Base-by-base conservation (phyloP, 2,888 invertebrate species). In the Sminthurinus aureus region DNA sequence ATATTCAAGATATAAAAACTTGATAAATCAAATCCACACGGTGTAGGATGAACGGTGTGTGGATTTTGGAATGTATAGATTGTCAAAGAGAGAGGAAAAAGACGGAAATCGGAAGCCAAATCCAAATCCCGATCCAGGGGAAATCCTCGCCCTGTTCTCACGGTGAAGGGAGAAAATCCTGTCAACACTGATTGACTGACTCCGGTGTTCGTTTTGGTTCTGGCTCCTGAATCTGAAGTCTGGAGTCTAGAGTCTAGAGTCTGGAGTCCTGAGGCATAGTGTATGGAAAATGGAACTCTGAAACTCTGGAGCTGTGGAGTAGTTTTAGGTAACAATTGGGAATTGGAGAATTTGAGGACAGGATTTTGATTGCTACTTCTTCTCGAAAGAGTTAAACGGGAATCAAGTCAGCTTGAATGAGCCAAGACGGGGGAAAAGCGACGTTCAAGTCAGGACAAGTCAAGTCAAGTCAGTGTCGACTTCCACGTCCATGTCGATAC, bases 261-360 rank as follows among this genome's bases (percentile, higher is more conserved):
- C n/a, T 24, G 51, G 38, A 50, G 76, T 76, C 38, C 38, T 38
- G 38, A 38, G 38, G 38, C 38, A 38, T 38, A 6, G 1, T 4
- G 38, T 38, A 38, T 38, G 38, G 38, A 38, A 38, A 38, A 38
- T 38, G 38, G 38, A 38, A 67, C 12, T n/a, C 67, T 67, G 64
- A 64, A 67, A 38, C 20, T 18, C 50, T 69, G 69, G 51, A 50
- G 1, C 6, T 75, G 18, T 80, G 52, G 80, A 80, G 51, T 51
- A 80, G 80, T 80, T 69, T 71, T 38, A 80, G 71, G 80, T 67
- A 80, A 80, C 80, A 80, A 80, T 67, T n/a, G 71, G 80, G 80
- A 80, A 80, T 80, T 69, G 80, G 71, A 80, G 80, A 80, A 69
- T 80, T 71, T 71, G 71, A 71, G 73, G 80, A 80, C 80, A 80